phyloP scores from a whole-genome alignment of 2,113 vertebrate species.

The Dromiciops gliroides region DNA sequence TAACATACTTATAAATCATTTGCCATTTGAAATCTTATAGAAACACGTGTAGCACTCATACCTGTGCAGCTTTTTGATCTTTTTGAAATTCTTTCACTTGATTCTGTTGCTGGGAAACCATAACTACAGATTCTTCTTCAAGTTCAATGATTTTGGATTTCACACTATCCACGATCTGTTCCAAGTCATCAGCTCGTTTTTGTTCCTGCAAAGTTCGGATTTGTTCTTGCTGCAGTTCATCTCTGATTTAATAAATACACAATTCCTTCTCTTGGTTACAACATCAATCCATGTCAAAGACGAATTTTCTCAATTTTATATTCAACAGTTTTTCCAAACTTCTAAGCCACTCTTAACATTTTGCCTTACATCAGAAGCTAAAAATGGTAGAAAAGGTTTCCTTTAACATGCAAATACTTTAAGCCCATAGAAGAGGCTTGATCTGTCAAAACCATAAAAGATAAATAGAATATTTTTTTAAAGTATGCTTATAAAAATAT shows the following conservation, averaged over 20 bases:
- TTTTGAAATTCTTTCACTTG: conserved; percentile 85
- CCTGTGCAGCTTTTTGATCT: conserved; percentile 85
- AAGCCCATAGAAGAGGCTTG: background rate
- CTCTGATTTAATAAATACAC: conserved; percentile 79
- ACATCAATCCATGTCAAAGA: conserved; percentile 41
- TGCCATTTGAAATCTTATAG: conserved; percentile 5
- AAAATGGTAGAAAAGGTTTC: conserved; percentile 1
- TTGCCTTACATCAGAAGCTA: conserved; percentile 32
- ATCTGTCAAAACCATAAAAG: background rate
- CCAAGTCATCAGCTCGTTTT: conserved; percentile 86
- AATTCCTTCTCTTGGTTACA: conserved; percentile 55
- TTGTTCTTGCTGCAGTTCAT: conserved; percentile 85
- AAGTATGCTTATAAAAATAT: conserved; percentile 19
- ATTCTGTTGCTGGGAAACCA: conserved; percentile 85
- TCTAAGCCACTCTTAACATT: conserved; percentile 46
- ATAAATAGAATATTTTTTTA: background rate
- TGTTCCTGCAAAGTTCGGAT: conserved; percentile 83
- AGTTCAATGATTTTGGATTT: conserved; percentile 90
- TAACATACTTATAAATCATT: background rate
- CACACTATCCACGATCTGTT: conserved; percentile 87
- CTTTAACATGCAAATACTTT: conserved; percentile 10
- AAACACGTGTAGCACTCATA: conserved; percentile 68
- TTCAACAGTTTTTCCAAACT: conserved; percentile 3
- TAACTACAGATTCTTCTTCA: conserved; percentile 89
- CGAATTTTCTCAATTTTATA: background rate